These are phyloP conservation scores for Muscidifurax raptorellus DNA, from an alignment of 1,140 invertebrate genomes.

Conservation along the genomic window DNA sequence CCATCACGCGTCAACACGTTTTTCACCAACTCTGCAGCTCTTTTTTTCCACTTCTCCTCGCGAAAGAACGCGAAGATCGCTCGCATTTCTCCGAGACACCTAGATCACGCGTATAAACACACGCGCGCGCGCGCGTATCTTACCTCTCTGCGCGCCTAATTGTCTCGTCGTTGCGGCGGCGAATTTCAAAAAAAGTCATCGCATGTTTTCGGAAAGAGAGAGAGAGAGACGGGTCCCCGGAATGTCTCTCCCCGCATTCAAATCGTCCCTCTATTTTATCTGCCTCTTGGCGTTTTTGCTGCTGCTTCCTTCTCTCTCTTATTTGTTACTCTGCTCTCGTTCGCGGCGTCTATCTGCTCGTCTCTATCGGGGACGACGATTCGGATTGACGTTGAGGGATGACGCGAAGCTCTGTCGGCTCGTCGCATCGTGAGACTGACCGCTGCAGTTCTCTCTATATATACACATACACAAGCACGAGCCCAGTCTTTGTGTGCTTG, in stretches of 20 bases:
- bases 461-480: neutral
- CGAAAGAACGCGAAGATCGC: neutral
- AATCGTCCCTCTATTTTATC: conserved; percentile 54
- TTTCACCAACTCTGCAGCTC: too few relatives aligned
- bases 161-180: conserved; percentile 57
- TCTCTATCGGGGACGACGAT: conserved; percentile 31
- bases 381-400: conserved; percentile 71
- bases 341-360: conserved; percentile 47
- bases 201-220: conserved; percentile 41
- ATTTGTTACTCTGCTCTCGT: conserved; percentile 31
- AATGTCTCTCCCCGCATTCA: conserved; percentile 60
- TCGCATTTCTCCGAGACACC: conserved; percentile 32
- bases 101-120: neutral
- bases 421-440: conserved; percentile 61
- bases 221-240: conserved; percentile 1
- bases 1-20: too few relatives aligned
- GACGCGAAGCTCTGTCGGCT: conserved; percentile 57
- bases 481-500: too few relatives aligned
- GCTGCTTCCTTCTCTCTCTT: neutral
- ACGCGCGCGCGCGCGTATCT: neutral
- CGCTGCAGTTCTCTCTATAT: neutral
- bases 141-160: conserved; percentile 52
- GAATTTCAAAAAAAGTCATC: conserved; percentile 46
- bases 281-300: conserved; percentile 18
- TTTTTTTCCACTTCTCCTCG: too few relatives aligned